Percentiles rank a stretch among this genome's conserved stretches.
phyloP scores from a whole-genome alignment of 2,888 invertebrate species.

The Ophion obscuratus region DNA sequence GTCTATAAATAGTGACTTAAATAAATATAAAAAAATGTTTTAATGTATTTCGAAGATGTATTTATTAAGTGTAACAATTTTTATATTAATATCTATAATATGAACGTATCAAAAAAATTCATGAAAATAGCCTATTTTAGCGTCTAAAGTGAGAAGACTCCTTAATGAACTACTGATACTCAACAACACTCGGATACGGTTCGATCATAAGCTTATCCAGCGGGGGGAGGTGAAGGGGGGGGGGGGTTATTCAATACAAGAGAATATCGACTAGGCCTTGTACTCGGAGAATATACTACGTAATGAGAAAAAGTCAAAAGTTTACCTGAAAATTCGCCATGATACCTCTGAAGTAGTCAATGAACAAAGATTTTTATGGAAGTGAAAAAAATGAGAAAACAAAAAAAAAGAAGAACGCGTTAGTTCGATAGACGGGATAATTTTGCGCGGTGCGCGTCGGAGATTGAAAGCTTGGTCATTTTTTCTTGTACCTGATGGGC shows the following conservation, averaged over 20 bases:
- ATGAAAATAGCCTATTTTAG: no score
- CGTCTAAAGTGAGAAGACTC: no score
- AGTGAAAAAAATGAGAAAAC: not conserved
- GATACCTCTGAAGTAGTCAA: conserved; percentile 79
- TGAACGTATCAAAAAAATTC: no score
- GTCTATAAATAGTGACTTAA: no score
- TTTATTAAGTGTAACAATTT: no score
- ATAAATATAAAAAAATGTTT: no score
- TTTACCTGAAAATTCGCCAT: conserved; percentile 83
- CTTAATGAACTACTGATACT: not conserved
- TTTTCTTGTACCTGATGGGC: conserved; percentile 71
- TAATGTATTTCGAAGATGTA: no score
- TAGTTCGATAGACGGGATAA: conserved; percentile 23
- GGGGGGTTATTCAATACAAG: not conserved
- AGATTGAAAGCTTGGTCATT: conserved; percentile 6
- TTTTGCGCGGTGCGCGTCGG: not conserved
- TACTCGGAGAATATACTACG: conserved; percentile 14
- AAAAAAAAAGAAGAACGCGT: not conserved
- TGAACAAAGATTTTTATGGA: conserved; percentile 55
- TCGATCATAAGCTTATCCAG: not conserved
- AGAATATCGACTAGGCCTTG: conserved; percentile 9
- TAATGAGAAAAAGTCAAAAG: conserved; percentile 13
- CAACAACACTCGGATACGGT: not conserved
- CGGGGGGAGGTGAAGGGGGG: not conserved
- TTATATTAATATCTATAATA: no score